Conservation (phyloP, 1,140 invertebrate genomes). For the Mizuhopecten yessoensis region DNA sequence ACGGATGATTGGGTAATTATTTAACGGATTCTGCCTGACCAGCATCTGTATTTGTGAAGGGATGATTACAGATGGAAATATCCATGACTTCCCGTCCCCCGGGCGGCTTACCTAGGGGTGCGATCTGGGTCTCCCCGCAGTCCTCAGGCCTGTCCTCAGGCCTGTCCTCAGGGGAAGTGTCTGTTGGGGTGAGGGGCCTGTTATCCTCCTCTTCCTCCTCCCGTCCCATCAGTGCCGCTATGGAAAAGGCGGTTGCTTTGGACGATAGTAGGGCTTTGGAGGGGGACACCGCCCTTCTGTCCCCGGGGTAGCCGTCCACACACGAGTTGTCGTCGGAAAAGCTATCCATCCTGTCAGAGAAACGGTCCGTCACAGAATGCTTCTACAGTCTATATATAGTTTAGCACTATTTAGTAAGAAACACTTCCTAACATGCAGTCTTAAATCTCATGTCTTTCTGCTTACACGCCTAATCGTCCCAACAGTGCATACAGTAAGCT, state of each 20-base stretch:
- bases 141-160: background rate
- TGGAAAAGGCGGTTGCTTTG: constrained; percentile 77
- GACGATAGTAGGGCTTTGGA: constrained; percentile 71
- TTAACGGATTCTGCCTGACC: background rate
- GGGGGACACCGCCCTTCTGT: constrained; percentile 55
- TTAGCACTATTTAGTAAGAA: background rate
- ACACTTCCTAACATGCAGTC: constrained; percentile 36
- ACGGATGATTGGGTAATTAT: too few species aligned
- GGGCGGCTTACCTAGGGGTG: constrained; percentile 53
- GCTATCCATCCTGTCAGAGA: constrained; percentile 42
- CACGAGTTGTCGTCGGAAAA: constrained; percentile 56
- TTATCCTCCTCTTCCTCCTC: constrained; percentile 47
- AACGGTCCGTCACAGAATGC: background rate
- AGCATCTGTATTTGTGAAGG: background rate
- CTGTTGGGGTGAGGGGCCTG: constrained; percentile 44
- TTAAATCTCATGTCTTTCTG: background rate
- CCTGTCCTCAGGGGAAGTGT: background rate
- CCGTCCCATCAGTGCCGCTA: constrained; percentile 76
- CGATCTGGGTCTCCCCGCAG: constrained; percentile 7
- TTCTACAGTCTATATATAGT: background rate
- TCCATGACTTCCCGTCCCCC: constrained; percentile 16
- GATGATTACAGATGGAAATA: background rate
- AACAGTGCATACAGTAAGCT: background rate
- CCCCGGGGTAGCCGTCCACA: constrained; percentile 52
- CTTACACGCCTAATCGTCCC: background rate